Conservation (phyloP, 2,113 vertebrate species). For the Tachuris rubrigastra region DNA sequence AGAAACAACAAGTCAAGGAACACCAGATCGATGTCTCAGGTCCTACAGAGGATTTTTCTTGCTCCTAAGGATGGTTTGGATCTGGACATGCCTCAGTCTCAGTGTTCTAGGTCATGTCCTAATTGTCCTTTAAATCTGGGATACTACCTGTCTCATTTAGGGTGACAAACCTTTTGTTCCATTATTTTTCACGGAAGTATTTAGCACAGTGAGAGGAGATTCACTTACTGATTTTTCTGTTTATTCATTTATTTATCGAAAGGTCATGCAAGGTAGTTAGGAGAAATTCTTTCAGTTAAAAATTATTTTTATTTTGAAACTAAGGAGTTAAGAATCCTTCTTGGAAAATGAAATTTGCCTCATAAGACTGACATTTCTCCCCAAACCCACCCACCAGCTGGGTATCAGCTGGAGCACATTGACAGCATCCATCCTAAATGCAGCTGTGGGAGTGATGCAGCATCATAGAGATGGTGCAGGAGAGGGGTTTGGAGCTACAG, state of each 20-base stretch:
- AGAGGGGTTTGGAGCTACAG: neutral
- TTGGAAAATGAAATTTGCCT: neutral
- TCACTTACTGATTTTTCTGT: neutral
- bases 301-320: neutral
- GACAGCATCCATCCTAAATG: neutral
- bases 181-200: neutral
- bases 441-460: neutral
- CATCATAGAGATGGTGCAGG: neutral
- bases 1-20: neutral
- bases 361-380: neutral
- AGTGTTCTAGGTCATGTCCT: neutral
- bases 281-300: neutral
- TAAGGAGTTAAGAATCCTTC: neutral
- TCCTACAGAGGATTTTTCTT: neutral
- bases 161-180: neutral
- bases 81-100: neutral
- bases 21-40: neutral
- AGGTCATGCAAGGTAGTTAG: neutral
- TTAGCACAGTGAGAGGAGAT: rapidly evolving
- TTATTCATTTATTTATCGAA: neutral
- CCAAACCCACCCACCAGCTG: neutral
- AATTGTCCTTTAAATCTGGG: neutral
- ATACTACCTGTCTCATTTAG: neutral
- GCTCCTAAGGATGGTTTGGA: neutral
- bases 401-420: neutral